Base-by-base conservation (phyloP, 2,888 invertebrate species). In the Lycocerus yunnanus region DNA sequence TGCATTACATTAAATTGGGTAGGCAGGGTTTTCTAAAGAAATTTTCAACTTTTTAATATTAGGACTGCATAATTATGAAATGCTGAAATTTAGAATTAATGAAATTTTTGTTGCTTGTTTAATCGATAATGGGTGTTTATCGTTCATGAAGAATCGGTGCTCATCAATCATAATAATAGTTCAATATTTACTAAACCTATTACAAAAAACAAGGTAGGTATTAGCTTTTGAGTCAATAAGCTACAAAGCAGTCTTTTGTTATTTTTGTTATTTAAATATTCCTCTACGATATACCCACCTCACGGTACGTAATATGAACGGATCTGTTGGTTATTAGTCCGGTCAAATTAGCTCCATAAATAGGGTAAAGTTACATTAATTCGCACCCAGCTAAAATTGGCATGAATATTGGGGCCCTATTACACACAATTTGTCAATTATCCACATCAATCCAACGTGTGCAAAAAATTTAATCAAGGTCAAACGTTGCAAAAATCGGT, bases 81-180 rank as follows among this genome's bases (percentile, higher is more conserved):
- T n/a, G n/a, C n/a, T 1, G n/a, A 63, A 63, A 27, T 27, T 27
- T 27, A 27, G 11, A 27, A 13, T 27, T 27, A 27, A 27, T 27
- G 27, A 27, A 27, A 63, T 63, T 18, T n/a, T 20, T 63, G 20
- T 63, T 63, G 61, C 20, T 63, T 63, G 61, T 18, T 18, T 20
- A 63, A 63, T 63, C 16, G 61, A 63, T 43, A 43, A 43, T 43
- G n/a, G 43, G 6, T 18, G 16, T 63, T 63, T 63, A 20, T 61
- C 16, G 61, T 18, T n/a, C 18, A 20, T 18, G 61, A 16, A 63
- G 18, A 63, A 63, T 63, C 61, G 15, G 18, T 63, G 27, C 69
- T 69, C 69, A 69, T 69, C 69, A 69, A 69, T 69, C 69, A 69
- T 69, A 27, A 69, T 69, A 27, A 24, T 43, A 27, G 69, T 63